Percentiles rank a stretch among this genome's conserved stretches.
phyloP scores from a whole-genome alignment of 1,140 invertebrate species.

The Drosophila kanapiae region DNA sequence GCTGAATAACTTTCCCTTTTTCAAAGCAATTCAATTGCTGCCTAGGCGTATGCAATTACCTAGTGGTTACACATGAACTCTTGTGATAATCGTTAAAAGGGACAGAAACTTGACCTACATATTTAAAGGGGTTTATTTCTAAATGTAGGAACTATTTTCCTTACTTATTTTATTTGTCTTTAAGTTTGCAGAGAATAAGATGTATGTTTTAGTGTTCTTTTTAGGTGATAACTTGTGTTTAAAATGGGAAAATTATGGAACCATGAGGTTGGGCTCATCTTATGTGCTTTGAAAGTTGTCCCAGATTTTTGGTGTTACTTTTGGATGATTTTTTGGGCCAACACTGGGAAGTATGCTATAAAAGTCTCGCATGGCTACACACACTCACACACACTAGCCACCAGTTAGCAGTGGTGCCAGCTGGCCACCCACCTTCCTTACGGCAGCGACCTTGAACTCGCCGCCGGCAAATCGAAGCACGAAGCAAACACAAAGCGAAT shows the following conservation, averaged over 20 bases:
- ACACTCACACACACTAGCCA: not conserved
- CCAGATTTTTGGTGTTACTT: not conserved
- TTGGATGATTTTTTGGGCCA: not conserved
- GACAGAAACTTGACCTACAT: not conserved
- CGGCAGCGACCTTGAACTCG: constrained; percentile 71
- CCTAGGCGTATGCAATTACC: constrained; percentile 12
- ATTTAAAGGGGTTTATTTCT: not conserved
- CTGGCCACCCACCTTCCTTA: constrained; percentile 4
- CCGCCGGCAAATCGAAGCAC: constrained; percentile 72
- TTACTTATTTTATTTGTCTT: not conserved
- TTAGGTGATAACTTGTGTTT: too few relatives aligned
- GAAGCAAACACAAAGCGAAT: constrained; percentile 62
- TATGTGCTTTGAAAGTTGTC: too few relatives aligned
- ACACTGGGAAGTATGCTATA: constrained; percentile 59
- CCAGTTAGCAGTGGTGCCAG: constrained; percentile 61
- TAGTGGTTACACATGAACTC: not conserved
- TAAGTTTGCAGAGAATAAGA: not conserved
- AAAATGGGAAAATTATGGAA: too few relatives aligned
- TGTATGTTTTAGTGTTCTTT: too few relatives aligned
- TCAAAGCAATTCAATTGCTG: constrained; percentile 5
- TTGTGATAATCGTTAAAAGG: not conserved
- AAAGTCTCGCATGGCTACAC: not conserved
- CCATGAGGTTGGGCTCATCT: too few relatives aligned
- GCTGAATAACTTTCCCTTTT: constrained; percentile 21
- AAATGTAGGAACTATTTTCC: not conserved